Evolutionary conservation across 2,888 invertebrate species (phyloP), one percentile per base, ranked within the genome.

Genomic region (Caenorhabditis zanzibari): DNA sequence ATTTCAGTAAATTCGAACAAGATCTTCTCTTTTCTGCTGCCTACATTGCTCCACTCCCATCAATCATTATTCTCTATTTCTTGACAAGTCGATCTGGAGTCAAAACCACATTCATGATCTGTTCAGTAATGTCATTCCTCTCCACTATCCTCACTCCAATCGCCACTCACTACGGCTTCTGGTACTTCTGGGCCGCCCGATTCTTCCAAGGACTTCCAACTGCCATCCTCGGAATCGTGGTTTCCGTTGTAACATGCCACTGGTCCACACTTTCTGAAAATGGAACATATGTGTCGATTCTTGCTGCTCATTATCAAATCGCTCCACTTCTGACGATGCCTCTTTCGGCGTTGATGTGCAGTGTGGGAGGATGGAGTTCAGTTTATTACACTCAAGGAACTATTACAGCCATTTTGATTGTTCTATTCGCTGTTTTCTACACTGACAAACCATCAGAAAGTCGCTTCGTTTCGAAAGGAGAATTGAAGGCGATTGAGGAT

Each of bases 281-380:
- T 32, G 87, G 86, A n/a, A 81, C 84, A 24, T 87, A 79, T 35
- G 84, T 87, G 16, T 82, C 86, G 12, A 63, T 86, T 35, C 74
- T 87, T 26, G 82, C 86, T 2, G 84, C 84, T 44, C 82, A 87
- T 54, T 83, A 82, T 64, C 86, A 86, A 74, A 59, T 85, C 44
- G 85, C 85, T n/a, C 84, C 83, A 41, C 68, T 82, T 2, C 54
- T 86, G n/a, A 87, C 87, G 0, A 87, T 87, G 87, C 87, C 87
- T 6, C 47, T 87, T 12, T 76, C 85, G 0, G 87, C 82, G 12
- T 44, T 66, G 26, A 72, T 87, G 73, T 87, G 87, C 73, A 72
- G 44, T 38, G 56, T 82, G 28, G 41, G 76, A 12, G 87, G 87
- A 49, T 87, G 87, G 87, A 64, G 56, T 5, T 82, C 81, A 0